Evolutionary conservation across 2,113 vertebrate genomes (phyloP).

Genomic region (Apeltes quadracus): DNA sequence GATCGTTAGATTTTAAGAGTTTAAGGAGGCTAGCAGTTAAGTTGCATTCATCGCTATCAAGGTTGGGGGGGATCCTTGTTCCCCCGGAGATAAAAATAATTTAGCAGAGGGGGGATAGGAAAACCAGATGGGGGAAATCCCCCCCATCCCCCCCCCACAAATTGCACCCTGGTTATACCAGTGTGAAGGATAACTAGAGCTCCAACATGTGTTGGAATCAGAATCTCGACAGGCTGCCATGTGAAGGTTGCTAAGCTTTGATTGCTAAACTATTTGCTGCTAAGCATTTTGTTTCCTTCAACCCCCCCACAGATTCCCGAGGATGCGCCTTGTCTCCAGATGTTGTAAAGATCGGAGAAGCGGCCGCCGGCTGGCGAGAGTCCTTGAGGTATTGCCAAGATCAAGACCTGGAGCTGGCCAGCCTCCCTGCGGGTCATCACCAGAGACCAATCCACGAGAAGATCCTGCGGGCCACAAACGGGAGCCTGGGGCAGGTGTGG

Average conservation of each 20-base stretch:
- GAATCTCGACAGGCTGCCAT: background rate
- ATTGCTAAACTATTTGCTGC: background rate
- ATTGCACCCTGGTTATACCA: too few species aligned
- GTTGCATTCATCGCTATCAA: too few species aligned
- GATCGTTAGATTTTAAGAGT: too few species aligned
- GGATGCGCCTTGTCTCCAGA: constrained; percentile 60
- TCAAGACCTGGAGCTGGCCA: background rate
- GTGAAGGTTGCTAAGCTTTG: background rate
- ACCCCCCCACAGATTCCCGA: constrained; percentile 40
- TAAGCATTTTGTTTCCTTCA: background rate
- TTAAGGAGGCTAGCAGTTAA: too few species aligned
- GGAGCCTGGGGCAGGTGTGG: constrained; percentile 43
- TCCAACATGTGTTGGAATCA: background rate
- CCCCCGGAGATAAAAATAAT: too few species aligned
- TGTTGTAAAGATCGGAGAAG: background rate
- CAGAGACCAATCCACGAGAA: background rate
- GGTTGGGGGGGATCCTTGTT: too few species aligned
- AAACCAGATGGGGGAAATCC: too few species aligned
- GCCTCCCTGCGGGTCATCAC: background rate
- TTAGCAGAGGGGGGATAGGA: too few species aligned
- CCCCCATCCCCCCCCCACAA: too few species aligned
- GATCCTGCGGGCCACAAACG: background rate
- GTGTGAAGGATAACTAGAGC: background rate
- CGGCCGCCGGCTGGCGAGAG: constrained; percentile 46
- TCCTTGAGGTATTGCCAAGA: constrained; percentile 40